Evolutionary conservation across 1,140 invertebrate genomes (phyloP), one percentile per base, ranked within the genome.

Genomic region (Sweltsa coloradensis): DNA sequence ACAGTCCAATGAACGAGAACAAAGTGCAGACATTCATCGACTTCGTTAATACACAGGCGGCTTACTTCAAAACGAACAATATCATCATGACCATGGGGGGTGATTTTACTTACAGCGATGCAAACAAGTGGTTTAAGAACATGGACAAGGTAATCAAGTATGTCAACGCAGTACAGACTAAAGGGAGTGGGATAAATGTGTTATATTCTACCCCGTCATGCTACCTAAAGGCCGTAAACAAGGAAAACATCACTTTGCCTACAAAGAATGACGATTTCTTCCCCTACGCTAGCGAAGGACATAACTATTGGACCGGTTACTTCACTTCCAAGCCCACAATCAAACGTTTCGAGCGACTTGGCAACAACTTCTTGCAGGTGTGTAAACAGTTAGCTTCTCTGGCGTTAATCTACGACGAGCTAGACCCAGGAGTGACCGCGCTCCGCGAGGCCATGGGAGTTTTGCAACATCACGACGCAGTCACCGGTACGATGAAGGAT

Each of bases 161-260:
- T 53, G 67, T 75, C 7, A 77, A 77, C 54, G 60, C 54, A 7
- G 55, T 69, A 57, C 65, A 71, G 65, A 45, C 42, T 41, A 68
- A 73, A 45, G 75, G 75, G 0, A 69, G 73, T 1, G 72, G 76
- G 2, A 67, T 92, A 1, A 85, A 89, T 56, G 58, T 90, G 5
- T 75, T 96, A 43, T 97, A 97, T 62, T 97, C 94, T 0, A 97
- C 92, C 0, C 94, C 94, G 0, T 81, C 86, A 0, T 98, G 94
- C 60, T 98, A 98, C 62, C 59, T 91, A 5, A 83, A 92, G 59
- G 75, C 89, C 1, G 58, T 95, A 0, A 75, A 90, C 51, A 73
- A 84, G 52, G 64, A 75, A 2, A 73, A 80, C 51, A 59, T 72
- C 1, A 69, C 65, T 0, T 79, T 84, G 68, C 69, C 83, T 0